Base-by-base conservation (phyloP, 2,113 vertebrate genomes). In the Callipepla squamata region DNA sequence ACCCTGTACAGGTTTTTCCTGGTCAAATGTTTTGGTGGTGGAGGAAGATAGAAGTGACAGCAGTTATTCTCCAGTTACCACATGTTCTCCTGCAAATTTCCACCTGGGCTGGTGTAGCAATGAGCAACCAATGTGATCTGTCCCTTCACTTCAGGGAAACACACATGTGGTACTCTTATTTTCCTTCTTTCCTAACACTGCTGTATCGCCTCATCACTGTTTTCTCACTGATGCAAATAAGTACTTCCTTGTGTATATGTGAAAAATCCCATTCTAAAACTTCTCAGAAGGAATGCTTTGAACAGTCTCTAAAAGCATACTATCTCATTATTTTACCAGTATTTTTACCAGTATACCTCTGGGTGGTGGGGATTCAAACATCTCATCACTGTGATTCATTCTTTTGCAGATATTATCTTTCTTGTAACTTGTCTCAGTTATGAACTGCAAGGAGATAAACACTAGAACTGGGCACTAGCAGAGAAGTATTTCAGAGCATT, bases 11-110 rank as follows among this genome's bases (percentile, higher is more conserved):
- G 19, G 12, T 89, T 74, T 70, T 79, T 88, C 7, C 57, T 72
- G 28, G 74, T 38, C 78, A 81, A 85, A 58, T 25, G 58, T 62
- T 53, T 78, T 59, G 51, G 44, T 90, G 42, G 16, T 75, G 34
- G 28, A 91, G 73, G 72, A 57, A 96, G 91, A 89, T 45, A n/a
- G 20, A 96, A 57, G 58, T 89, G 23, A 11, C 16, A 32, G 93
- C 96, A 28, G 62, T 42, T 90, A 77, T 32, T 51, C 65, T 59
- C 34, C 15, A 48, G 47, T 58, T 84, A 85, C 62, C 42, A 58
- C 57, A 25, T 42, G 10, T 6, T 86, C 30, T 82, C 69, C 87
- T 3, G 2, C 38, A 74, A 6, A 7, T 32, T 55, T 67, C 9
- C 34, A 70, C 36, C 0, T 0, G 16, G 28, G 11, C 36, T 76